Evolutionary conservation across 1,140 invertebrate species (phyloP).

Genomic region (Episyrphus balteatus): DNA sequence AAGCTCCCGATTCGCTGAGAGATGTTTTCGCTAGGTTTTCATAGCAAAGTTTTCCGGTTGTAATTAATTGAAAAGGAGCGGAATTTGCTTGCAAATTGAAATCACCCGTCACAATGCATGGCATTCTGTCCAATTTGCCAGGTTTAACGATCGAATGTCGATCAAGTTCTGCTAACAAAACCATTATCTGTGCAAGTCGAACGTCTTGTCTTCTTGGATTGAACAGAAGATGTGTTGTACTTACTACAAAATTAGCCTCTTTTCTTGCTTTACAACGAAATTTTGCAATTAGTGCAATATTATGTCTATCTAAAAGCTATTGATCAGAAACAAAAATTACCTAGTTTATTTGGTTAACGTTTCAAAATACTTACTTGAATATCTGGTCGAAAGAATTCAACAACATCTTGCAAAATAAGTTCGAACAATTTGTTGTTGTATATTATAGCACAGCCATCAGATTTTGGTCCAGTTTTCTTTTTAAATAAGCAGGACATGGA

Average conservation of each 20-base stretch:
- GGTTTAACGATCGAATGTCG: constrained; percentile 42
- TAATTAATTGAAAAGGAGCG: constrained; percentile 60
- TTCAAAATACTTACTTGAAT: constrained; percentile 11
- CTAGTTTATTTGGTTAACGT: background rate
- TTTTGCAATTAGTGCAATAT: constrained; percentile 74
- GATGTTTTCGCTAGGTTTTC: constrained; percentile 34
- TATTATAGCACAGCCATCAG: constrained; percentile 78
- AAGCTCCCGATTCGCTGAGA: constrained; percentile 19
- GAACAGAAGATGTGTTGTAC: constrained; percentile 90
- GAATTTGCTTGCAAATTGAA: constrained; percentile 71
- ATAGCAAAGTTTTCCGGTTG: constrained; percentile 42
- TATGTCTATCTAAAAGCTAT: constrained; percentile 66
- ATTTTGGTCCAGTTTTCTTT: constrained; percentile 54
- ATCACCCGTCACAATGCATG: constrained; percentile 79
- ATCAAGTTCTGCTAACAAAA: constrained; percentile 74
- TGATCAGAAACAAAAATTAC: constrained; percentile 10
- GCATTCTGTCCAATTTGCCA: constrained; percentile 43
- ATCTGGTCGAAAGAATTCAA: constrained; percentile 47
- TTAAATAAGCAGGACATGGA: constrained; percentile 56
- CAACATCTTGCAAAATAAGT: constrained; percentile 45
- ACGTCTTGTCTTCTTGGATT: constrained; percentile 82
- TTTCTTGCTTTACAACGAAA: constrained; percentile 44
- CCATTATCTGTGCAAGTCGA: constrained; percentile 70
- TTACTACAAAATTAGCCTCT: constrained; percentile 54
- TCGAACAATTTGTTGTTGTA: constrained; percentile 54